phyloP scores from a whole-genome alignment of 2,113 vertebrate species.

The Shinisaurus crocodilurus region DNA sequence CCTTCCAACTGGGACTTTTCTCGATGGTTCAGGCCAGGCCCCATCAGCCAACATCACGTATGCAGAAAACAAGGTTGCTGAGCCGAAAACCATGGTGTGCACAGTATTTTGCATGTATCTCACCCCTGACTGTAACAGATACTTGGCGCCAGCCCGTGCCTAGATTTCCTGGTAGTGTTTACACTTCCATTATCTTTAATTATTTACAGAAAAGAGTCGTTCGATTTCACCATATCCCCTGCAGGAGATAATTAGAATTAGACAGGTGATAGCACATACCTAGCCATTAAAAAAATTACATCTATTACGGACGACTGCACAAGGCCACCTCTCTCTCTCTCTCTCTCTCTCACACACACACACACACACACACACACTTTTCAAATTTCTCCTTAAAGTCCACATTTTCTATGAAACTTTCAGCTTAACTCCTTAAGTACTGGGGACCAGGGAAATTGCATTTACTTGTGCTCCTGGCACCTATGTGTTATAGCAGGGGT shows the following conservation, averaged over 20 bases:
- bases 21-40: no score
- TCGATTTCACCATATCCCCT: background rate
- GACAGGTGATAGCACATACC: rapidly evolving
- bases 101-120: background rate
- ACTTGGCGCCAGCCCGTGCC: background rate
- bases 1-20: background rate
- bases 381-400: background rate
- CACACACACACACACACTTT: background rate
- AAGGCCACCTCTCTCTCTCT: background rate
- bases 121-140: background rate
- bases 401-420: background rate
- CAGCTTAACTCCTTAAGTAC: background rate
- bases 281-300: background rate
- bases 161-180: background rate
- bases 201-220: background rate
- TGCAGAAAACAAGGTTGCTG: background rate
- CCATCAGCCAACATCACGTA: no score
- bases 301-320: background rate
- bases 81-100: background rate
- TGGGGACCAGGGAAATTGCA: no score
- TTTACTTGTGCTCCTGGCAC: no score
- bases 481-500: no score
- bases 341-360: background rate
- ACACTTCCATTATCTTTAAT: background rate
- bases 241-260: rapidly evolving